Percentiles rank a stretch among this genome's conserved stretches.
phyloP scores from a whole-genome alignment of 2,113 vertebrate genomes.

The Cisticola juncidis region DNA sequence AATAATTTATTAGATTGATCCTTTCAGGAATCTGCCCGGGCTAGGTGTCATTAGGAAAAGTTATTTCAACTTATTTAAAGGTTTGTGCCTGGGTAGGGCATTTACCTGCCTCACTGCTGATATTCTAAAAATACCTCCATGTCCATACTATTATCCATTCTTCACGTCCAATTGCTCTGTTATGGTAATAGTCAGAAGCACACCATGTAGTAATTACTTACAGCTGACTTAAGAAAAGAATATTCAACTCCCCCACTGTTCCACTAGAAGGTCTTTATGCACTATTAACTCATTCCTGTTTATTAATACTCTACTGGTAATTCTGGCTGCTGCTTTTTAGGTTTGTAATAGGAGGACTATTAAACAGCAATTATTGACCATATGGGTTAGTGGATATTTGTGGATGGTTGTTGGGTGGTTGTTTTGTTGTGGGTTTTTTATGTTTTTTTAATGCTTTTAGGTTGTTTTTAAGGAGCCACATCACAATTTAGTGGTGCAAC shows the following conservation, averaged over 20 bases:
- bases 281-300: constrained; percentile 99
- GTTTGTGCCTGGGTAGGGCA: constrained; percentile 71
- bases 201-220: constrained; percentile 99
- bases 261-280: constrained; percentile 98
- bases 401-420: constrained; percentile 42
- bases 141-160: constrained; percentile 99
- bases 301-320: constrained; percentile 99
- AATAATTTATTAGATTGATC: constrained; percentile 83
- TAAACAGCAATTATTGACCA: constrained; percentile 87
- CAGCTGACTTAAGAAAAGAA: constrained; percentile 99
- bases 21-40: constrained; percentile 73
- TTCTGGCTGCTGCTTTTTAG: constrained; percentile 85
- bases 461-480: constrained; percentile 65
- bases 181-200: constrained; percentile 98
- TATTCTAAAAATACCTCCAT: constrained; percentile 91
- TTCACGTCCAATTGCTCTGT: constrained; percentile 99
- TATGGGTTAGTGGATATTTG: constrained; percentile 83
- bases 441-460: background rate
- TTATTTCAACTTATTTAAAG: constrained; percentile 78
- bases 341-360: constrained; percentile 91
- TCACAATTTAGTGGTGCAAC: constrained; percentile 47
- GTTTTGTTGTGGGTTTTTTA: background rate
- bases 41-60: constrained; percentile 71
- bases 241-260: constrained; percentile 94
- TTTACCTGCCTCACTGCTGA: constrained; percentile 84